Base-by-base conservation (phyloP, 1,140 invertebrate species). In the Triops longicaudatus region DNA sequence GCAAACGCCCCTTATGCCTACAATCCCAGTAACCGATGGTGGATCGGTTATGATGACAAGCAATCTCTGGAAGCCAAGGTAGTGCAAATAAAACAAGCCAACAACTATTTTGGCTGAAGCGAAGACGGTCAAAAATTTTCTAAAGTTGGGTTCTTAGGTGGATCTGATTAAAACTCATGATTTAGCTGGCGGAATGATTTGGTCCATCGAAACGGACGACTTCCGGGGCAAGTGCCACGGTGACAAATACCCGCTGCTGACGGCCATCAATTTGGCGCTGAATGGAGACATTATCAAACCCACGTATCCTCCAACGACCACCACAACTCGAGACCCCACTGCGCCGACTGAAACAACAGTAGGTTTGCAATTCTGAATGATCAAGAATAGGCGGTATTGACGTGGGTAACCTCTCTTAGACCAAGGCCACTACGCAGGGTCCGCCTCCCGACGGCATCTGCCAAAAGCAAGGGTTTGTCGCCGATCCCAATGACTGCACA, bases 161-260 rank as follows among this genome's bases (percentile, higher is more conserved):
- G 78, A 89, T 37, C 90, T 86, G 78, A 86, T 87, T 1, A 83
- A 87, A 42, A 77, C 81, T 0, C 80, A 83, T 4, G 85, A 84
- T 72, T 83, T 92, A 1, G 88, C 85, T 73, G 91, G 91, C 26
- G 86, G 85, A 5, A 92, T 92, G 90, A 78, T 90, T 0, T 93
- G 91, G 91, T 89, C 88, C 79, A 85, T 93, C 9, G 91, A 92
- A 78, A 90, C 89, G 73, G 91, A 92, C 80, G 91, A 93, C 81
- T 91, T 91, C 80, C 82, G 79, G 10, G 89, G 88, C 1, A 78
- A 82, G 0, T 91, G 89, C 79, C 85, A 87, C n/a, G 80, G 78
- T 5, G 80, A 79, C 74, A 77, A 26, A 1, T 82, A 77, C 74
- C 77, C 78, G 1, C 75, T 82, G 0, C 79, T 81, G 28, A 78